These are phyloP conservation scores for Zootermopsis nevadensis DNA, from an alignment of 2,888 invertebrate species.

Conservation along the genomic window DNA sequence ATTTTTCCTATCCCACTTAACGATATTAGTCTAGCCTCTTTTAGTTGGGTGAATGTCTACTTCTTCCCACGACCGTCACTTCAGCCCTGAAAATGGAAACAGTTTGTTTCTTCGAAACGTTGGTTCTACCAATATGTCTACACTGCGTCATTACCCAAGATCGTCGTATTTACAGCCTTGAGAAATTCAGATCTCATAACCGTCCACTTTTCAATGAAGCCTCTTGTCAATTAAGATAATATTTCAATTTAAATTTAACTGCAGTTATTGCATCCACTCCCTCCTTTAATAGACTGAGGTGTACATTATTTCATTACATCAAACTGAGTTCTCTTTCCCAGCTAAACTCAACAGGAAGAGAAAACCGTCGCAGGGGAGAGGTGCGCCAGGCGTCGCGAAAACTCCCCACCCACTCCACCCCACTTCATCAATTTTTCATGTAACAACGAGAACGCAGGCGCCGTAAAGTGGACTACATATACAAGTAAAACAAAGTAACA, in stretches of 20 bases:
- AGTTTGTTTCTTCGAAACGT: too few relatives aligned
- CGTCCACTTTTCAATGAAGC: background rate
- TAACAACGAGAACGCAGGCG: constrained; percentile 8
- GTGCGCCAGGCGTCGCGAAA: constrained; percentile 4
- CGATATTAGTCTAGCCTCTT: too few relatives aligned
- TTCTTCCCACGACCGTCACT: too few relatives aligned
- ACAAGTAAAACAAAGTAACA: constrained; percentile 11
- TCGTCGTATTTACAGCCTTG: too few relatives aligned
- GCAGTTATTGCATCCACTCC: background rate
- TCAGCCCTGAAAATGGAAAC: too few relatives aligned
- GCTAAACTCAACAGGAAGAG: background rate
- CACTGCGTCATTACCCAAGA: too few relatives aligned
- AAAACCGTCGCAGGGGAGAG: constrained; percentile 25
- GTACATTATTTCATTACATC: background rate
- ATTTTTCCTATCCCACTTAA: too few relatives aligned
- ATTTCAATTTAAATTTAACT: background rate
- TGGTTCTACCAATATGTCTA: too few relatives aligned
- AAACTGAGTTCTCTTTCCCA: background rate
- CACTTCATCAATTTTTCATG: constrained; percentile 21
- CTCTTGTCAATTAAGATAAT: background rate
- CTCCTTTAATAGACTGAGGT: background rate
- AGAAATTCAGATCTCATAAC: too few relatives aligned
- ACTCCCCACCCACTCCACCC: background rate
- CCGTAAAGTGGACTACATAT: constrained; percentile 5
- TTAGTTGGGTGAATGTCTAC: too few relatives aligned